Base-by-base conservation (phyloP, 2,113 vertebrate genomes). In the Cebidichthys violaceus region DNA sequence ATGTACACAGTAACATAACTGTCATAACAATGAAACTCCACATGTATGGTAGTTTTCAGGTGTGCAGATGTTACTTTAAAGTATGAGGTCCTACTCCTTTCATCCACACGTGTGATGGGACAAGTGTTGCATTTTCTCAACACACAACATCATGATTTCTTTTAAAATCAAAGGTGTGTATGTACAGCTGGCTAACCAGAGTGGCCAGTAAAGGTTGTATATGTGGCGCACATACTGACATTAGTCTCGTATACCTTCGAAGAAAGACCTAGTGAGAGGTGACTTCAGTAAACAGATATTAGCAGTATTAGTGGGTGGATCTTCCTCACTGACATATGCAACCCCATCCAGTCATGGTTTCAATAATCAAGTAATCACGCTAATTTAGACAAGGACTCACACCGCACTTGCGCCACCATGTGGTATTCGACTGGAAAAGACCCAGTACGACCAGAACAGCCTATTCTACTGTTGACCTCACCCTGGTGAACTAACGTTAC, bases 391-490 rank as follows among this genome's bases (percentile, higher is more conserved):
- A 31, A 24, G 2, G 24, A 22, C 24, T 67, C 11, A 55, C 31
- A 35, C 9, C 43, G 29, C 41, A 78, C 41, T 33, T 80, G 88
- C 70, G 72, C 76, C 87, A 81, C 69, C 80, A 59, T 41, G 74
- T 77, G 90, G 70, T 65, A 35, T 24, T 6, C 45, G 59, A 52
- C 39, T 22, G 17, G n/a, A 41, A 41, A 43, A 29, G 6, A 65
- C n/a, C 10, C 50, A 10, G 37, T 43, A 9, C 17, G 22, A 77
- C 4, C 29, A 59, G 10, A 59, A 79, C 64, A 81, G 78, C 55
- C 57, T 52, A 73, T 33, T 17, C 55, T 29, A 4, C 47, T 43
- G 60, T 22, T 52, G 72, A 77, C 81, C 76, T 90, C 81, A 72
- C 76, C 81, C 76, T 45, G 35, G 18, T 59, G 29, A 67, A 29